phyloP scores from a whole-genome alignment of 1,140 invertebrate genomes.

The Eriocheir sinensis region DNA sequence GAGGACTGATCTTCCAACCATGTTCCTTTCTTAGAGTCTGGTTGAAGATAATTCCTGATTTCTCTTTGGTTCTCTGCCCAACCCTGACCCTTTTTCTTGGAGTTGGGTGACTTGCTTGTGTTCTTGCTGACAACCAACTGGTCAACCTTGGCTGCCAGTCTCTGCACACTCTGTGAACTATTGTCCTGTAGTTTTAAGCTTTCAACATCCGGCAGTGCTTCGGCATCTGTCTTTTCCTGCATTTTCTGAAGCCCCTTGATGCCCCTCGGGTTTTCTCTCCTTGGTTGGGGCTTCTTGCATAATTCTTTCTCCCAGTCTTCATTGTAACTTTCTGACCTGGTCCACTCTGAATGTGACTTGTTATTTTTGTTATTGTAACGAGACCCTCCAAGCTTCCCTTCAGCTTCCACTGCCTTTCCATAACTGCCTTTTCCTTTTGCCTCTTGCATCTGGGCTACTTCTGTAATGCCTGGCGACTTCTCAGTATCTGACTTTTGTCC shows the following conservation, averaged over 20 bases:
- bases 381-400: not conserved
- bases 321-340: not conserved
- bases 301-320: too few species aligned
- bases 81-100: conserved; percentile 40
- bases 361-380: not conserved
- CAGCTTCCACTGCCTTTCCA: conserved; percentile 43
- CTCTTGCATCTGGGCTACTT: not conserved
- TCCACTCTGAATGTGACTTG: conserved; percentile 14
- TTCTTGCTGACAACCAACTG: conserved; percentile 40
- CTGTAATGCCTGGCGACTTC: not conserved
- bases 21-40: not conserved
- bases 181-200: not conserved
- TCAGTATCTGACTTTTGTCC: not conserved
- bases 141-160: conserved; percentile 64
- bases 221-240: not conserved
- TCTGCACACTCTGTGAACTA: conserved; percentile 48
- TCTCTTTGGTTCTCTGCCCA: conserved; percentile 33
- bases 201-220: not conserved
- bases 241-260: not conserved
- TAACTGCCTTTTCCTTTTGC: not conserved
- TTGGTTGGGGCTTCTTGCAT: not conserved
- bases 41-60: not conserved
- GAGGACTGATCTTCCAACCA: not conserved
- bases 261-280: not conserved
- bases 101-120: not conserved